Conservation (phyloP, 2,888 invertebrate species). For the Catocala nupta region DNA sequence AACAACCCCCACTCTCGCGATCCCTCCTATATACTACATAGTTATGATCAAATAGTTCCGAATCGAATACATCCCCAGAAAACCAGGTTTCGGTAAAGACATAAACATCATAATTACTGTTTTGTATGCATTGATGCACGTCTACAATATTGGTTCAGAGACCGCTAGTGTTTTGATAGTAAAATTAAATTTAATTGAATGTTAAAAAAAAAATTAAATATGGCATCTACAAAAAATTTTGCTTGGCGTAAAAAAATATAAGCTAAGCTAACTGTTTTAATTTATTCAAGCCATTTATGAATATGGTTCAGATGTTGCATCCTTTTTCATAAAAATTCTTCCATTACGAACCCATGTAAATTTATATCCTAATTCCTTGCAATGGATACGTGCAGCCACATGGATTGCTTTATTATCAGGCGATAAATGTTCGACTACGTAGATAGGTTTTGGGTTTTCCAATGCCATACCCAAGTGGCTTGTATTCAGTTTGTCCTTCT, state of each 20-base stretch:
- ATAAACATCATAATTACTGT: slow-evolving; percentile 12
- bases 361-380: neutral
- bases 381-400: neutral
- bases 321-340: slow-evolving; percentile 7
- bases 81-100: slow-evolving; percentile 19
- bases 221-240: too few relatives aligned
- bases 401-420: neutral
- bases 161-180: slow-evolving; percentile 15
- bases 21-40: slow-evolving; percentile 16
- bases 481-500: neutral
- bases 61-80: slow-evolving; percentile 1
- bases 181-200: slow-evolving; percentile 17
- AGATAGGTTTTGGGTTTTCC: too few relatives aligned
- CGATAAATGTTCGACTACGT: neutral
- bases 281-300: too few relatives aligned
- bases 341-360: slow-evolving; percentile 9
- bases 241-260: too few relatives aligned
- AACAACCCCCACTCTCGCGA: too few relatives aligned
- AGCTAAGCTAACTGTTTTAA: too few relatives aligned
- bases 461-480: neutral
- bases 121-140: slow-evolving; percentile 7
- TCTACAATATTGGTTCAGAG: slow-evolving; percentile 6
- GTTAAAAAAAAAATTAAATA: neutral
- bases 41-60: too few relatives aligned
- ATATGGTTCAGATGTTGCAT: too few relatives aligned